phyloP scores from a whole-genome alignment of 2,797 vertebrate species.

The Pampus argenteus region DNA sequence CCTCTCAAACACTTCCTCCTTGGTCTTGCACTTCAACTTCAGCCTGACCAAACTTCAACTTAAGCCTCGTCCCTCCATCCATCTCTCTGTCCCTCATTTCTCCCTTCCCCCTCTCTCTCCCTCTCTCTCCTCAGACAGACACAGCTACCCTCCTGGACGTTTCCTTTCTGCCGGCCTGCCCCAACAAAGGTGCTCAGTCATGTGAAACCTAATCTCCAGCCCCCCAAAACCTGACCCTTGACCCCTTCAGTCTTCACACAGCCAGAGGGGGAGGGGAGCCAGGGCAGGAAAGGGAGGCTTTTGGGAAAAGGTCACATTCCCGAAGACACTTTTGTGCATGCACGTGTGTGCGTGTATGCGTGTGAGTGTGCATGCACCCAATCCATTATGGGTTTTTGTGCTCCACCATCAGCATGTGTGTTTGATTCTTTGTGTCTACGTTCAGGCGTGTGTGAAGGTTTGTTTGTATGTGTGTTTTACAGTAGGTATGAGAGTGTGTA shows the following conservation, averaged over 20 bases:
- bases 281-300: constrained; percentile 85
- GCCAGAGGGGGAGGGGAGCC: constrained; percentile 81
- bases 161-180: constrained; percentile 84
- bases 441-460: constrained; percentile 52
- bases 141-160: constrained; percentile 85
- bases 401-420: constrained; percentile 71
- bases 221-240: constrained; percentile 86
- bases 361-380: constrained; percentile 47
- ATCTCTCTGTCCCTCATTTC: constrained; percentile 52
- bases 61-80: constrained; percentile 59
- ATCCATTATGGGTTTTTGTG: constrained; percentile 76
- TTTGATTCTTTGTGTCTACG: constrained; percentile 66
- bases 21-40: constrained; percentile 70
- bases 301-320: constrained; percentile 86
- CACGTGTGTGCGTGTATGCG: constrained; percentile 65
- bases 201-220: constrained; percentile 88
- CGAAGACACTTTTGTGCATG: constrained; percentile 79
- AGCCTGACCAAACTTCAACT: constrained; percentile 60
- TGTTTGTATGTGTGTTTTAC: constrained; percentile 47
- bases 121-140: constrained; percentile 80
- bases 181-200: constrained; percentile 90
- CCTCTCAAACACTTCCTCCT: constrained; percentile 30
- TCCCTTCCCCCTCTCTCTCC: constrained; percentile 27
- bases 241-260: constrained; percentile 86
- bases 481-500: constrained; percentile 31